Evolutionary conservation across 2,797 vertebrate genomes (phyloP), one percentile per base, ranked within the genome.

Genomic region (Rhadinocentrus ornatus): DNA sequence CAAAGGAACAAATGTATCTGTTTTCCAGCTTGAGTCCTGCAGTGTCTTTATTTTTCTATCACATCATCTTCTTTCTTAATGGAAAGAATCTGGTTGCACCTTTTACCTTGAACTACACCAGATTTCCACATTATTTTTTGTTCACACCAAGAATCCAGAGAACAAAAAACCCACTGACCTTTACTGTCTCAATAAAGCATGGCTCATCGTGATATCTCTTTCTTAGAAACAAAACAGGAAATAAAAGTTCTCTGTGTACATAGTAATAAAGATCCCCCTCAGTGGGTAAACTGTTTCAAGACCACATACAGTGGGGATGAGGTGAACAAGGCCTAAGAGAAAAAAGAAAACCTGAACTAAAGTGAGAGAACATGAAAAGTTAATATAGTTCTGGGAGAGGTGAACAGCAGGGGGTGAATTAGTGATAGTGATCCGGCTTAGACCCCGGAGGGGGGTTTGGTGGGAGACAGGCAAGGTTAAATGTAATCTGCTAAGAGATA

Each of bases 221-320:
- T 74, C 80, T 73, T 72, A 41, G 77, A 56, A 67, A 22, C 3
- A 58, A 34, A 20, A 46, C 6, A 65, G 50, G 26, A 44, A 66
- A 64, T 53, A 64, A 69, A 79, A 57, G 26, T 20, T 48, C 50
- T 73, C 67, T 64, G 66, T 89, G 87, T 81, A 74, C 62, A 76
- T 68, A 84, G 91, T 89, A 92, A 92, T 75, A 66, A 83, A 81
- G 82, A 89, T 89, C 85, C 86, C 85, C 86, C 83, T 64, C 18
- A 16, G 80, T 85, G 81, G 39, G 74, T 76, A 54, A 72, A 63
- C 71, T 12, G 53, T 93, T 91, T 91, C 81, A 79, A 73, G 88
- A 92, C 91, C 50, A 20, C 65, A 69, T 85, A 52, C 89, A 85
- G 89, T 71, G 37, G 86, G 86, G 75, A 78, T 0, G 66, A 74